Evolutionary conservation across 2,113 vertebrate genomes (phyloP), one percentile per base, ranked within the genome.

Genomic region (Perognathus longimembris): DNA sequence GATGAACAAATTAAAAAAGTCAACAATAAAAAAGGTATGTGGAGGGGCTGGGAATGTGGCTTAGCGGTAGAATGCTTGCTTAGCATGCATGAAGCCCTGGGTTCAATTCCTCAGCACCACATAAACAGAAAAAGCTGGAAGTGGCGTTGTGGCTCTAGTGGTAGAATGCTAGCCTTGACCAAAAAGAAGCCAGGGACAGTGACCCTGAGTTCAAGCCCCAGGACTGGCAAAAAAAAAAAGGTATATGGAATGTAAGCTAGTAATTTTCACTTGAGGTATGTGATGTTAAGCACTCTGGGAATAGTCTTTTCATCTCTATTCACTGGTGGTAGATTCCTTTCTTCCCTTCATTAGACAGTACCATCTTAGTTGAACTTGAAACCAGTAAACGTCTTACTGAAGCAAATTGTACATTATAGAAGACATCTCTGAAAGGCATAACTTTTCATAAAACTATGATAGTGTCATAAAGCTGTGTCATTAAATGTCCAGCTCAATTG

Each of bases 1-100:
- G 99, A 99, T 57, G 99, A 99, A 75, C 99, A 99, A 97, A 99
- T 99, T 95, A 99, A 99, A 96, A 99, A 99, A 97, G 99, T 99
- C 97, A 99, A 99, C 97, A 99, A 99, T 97, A 99, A 99, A 91
- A 98, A 98, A 94, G 99, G 99, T 99, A 95, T 9, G 95, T 96
- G 70, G 30, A 20, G 82, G 82, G 82, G n/a, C 28, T 36, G n/a
- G 26, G 5, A 34, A 30, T 32, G 14, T 70, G 81, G 64, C 22
- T 36, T 32, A 70, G 42, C 21, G 42, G 42, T 45, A 45, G 42
- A 45, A 10, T 10, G 42, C 42, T 45, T 45, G 42, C 42, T 10
- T 45, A 7, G 42, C 42, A 45, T 45, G 42, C 42, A 5, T 45
- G 42, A 45, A 10, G 42, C 42, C 42, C 42, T 45, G 42, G 42